phyloP scores from a whole-genome alignment of 2,113 vertebrate species.

The Sinocyclocheilus grahami region DNA sequence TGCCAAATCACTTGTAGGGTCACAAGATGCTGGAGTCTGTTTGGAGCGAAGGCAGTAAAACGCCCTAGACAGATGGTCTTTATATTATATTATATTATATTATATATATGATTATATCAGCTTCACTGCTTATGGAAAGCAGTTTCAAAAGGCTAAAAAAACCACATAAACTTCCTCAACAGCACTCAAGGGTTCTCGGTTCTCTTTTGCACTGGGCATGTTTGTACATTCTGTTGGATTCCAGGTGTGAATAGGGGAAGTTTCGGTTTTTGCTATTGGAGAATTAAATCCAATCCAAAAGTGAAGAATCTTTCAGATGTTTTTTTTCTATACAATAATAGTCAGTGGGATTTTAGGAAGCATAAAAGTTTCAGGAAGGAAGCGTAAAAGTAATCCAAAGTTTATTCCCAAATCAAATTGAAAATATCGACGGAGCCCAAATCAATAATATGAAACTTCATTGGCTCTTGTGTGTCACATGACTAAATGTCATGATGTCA shows the following conservation, averaged over 20 bases:
- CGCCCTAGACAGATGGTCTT: background rate
- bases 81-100: background rate
- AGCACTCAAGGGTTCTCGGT: background rate
- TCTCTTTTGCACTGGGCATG: background rate
- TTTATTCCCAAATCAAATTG: background rate
- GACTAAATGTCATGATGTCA: background rate
- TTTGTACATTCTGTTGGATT: background rate
- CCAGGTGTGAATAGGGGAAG: slow-evolving; percentile 14
- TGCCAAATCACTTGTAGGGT: background rate
- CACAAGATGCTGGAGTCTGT: background rate
- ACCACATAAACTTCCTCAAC: background rate
- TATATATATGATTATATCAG: background rate
- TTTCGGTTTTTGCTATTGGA: background rate
- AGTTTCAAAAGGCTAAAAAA: slow-evolving; percentile 7
- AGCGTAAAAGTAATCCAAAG: background rate
- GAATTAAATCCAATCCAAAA: background rate
- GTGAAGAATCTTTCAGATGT: background rate
- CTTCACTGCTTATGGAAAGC: background rate
- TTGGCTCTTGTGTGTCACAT: background rate
- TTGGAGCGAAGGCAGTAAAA: background rate
- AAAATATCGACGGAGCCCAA: background rate
- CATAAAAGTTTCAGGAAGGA: background rate
- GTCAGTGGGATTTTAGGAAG: background rate
- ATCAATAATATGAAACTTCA: background rate
- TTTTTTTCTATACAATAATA: background rate